Evolutionary conservation across 2,797 vertebrate species (phyloP).

Genomic region (Oreortyx pictus): DNA sequence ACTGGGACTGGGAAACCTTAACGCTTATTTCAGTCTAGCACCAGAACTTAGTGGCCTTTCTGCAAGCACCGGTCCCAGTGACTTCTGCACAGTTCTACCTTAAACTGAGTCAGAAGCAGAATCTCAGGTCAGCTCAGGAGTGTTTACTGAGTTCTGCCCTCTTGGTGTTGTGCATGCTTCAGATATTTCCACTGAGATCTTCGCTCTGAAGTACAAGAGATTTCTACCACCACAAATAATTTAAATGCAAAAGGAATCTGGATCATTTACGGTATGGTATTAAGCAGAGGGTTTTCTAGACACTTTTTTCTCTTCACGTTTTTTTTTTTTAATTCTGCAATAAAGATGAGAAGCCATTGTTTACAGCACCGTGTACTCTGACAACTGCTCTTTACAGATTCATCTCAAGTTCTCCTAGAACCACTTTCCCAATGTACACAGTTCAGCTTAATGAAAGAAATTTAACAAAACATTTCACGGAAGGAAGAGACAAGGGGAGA

Average conservation of each 20-base stretch:
- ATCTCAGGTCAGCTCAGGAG: not conserved
- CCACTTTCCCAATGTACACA: slow-evolving; percentile 12
- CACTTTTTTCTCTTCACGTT: not conserved
- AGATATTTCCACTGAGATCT: not conserved
- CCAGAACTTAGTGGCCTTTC: not conserved
- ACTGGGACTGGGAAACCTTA: not conserved
- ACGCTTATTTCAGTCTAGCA: not conserved
- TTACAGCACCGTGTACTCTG: not conserved
- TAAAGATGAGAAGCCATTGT: slow-evolving; percentile 20
- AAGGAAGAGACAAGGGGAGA: slow-evolving; percentile 16
- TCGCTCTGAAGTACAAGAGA: not conserved
- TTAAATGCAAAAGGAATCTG: not conserved
- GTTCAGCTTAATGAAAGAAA: slow-evolving; percentile 27
- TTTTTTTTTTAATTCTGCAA: not conserved
- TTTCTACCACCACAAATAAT: not conserved
- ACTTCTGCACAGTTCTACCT: not conserved
- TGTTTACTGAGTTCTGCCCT: too few species aligned
- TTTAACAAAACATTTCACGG: slow-evolving; percentile 41
- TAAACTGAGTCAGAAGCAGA: not conserved
- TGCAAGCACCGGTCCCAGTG: not conserved
- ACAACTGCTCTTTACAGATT: slow-evolving; percentile 26
- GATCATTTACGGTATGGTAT: not conserved
- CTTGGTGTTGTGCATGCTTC: too few species aligned
- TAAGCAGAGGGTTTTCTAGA: not conserved
- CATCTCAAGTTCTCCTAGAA: not conserved